Evolutionary conservation across 2,888 invertebrate genomes (phyloP), one percentile per base, ranked within the genome.

Genomic region (Caprella mutica): DNA sequence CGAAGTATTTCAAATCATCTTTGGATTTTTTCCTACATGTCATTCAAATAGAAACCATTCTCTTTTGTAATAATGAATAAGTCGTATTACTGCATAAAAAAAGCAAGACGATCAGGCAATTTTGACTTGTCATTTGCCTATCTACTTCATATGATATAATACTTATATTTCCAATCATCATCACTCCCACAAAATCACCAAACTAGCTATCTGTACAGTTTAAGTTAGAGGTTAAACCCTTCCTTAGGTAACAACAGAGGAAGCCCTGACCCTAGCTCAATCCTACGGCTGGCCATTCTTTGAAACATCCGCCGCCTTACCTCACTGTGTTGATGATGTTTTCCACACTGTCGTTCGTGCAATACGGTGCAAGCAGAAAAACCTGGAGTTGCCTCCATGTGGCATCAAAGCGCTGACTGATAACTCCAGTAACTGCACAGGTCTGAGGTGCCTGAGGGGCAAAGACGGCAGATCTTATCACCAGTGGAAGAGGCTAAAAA

Each of bases 211-310:
- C n/a, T n/a, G n/a, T n/a, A n/a, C n/a, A n/a, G n/a, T n/a, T n/a
- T n/a, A n/a, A n/a, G n/a, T n/a, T n/a, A n/a, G n/a, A n/a, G n/a
- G n/a, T n/a, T n/a, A n/a, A n/a, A 14, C 14, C 17, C 23, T 17
- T 29, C 26, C 56, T 6, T 68, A 86, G 83, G 85, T 86, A 58
- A 81, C 83, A 33, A 81, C 83, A 23, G 89, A 89, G 68, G 87
- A 90, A 72, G 91, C 90, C 5, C 82, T 82, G 69, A 82, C 85
- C 17, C 74, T 91, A 65, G 89, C 90, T 2, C 80, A 82, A 56
- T 87, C 89, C 71, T 80, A 90, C 58, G 88, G 86, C 1, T 90
- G 90, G 72, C 89, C 89, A 12, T 91, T 91, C 75, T 90, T 85
- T 70, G 91, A 91, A 75, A 91, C 90, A 5, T 90, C 90, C 1